These are phyloP conservation scores for Myopa tessellatipennis DNA, from an alignment of 2,888 invertebrate species.

Conservation along the genomic window DNA sequence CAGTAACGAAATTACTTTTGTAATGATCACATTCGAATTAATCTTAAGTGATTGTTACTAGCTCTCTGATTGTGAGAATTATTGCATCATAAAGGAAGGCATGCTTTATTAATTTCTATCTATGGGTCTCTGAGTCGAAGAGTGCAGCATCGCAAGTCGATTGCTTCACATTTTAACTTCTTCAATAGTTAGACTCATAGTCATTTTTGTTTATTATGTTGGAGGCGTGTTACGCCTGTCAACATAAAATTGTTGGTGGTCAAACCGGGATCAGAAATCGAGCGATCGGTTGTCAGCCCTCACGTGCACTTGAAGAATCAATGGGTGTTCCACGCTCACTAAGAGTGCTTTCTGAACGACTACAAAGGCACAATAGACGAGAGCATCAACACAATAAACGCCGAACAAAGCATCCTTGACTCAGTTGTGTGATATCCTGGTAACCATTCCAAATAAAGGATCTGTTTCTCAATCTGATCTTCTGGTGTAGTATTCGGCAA, in stretches of 20 bases:
- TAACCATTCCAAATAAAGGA: constrained; percentile 25
- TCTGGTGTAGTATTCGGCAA: constrained; percentile 21
- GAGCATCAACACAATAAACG: constrained; percentile 34
- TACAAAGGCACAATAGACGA: constrained; percentile 31
- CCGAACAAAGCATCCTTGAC: constrained; percentile 43
- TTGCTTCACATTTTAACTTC: constrained; percentile 45
- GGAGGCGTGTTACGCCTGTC: constrained; percentile 68
- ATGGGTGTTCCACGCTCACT: constrained; percentile 43
- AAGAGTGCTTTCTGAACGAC: constrained; percentile 45
- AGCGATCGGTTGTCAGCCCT: constrained; percentile 22
- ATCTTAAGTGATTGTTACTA: too few species aligned
- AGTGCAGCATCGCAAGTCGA: background rate
- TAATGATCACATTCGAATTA: too few species aligned
- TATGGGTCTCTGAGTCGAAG: too few species aligned
- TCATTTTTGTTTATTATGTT: constrained; percentile 64
- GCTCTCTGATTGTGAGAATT: too few species aligned
- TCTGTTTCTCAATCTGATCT: constrained; percentile 10
- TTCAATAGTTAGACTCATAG: constrained; percentile 44
- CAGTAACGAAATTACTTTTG: too few species aligned
- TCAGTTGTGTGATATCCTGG: constrained; percentile 32
- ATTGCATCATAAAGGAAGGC: too few species aligned
- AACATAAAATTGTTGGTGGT: constrained; percentile 68
- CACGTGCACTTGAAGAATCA: constrained; percentile 27
- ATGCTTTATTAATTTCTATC: too few species aligned
- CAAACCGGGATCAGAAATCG: constrained; percentile 49